Percentiles rank a stretch among this genome's conserved stretches.
phyloP scores from a whole-genome alignment of 2,888 invertebrate species.

The Catocala fraxini region DNA sequence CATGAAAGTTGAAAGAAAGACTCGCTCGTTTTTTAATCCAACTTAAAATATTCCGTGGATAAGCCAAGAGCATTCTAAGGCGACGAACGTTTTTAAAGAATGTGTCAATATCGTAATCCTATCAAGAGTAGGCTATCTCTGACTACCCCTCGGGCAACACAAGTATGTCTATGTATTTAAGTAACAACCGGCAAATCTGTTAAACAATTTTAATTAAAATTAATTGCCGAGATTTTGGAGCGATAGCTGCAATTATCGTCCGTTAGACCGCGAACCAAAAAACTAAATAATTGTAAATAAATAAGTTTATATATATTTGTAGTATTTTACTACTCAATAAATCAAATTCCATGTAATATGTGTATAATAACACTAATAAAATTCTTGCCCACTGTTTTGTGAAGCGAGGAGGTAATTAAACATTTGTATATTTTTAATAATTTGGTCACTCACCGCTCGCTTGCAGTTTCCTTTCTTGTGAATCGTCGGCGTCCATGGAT shows the following conservation, averaged over 20 bases:
- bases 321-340: slow-evolving; percentile 31
- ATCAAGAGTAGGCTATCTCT: too few relatives aligned
- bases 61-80: too few relatives aligned
- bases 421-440: slow-evolving; percentile 19
- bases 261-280: slow-evolving; percentile 6
- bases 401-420: slow-evolving; percentile 28
- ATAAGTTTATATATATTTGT: slow-evolving; percentile 17
- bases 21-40: too few relatives aligned
- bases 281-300: slow-evolving; percentile 12
- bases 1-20: too few relatives aligned
- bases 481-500: slow-evolving; percentile 80
- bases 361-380: slow-evolving; percentile 42
- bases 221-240: slow-evolving; percentile 10
- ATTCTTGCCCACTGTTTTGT: slow-evolving; percentile 34
- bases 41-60: too few relatives aligned
- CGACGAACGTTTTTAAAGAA: too few relatives aligned
- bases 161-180: too few relatives aligned
- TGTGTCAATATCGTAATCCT: too few relatives aligned
- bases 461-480: slow-evolving; percentile 82
- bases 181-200: too few relatives aligned
- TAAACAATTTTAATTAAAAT: neutral
- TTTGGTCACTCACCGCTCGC: slow-evolving; percentile 75
- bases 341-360: slow-evolving; percentile 35
- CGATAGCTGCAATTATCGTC: slow-evolving; percentile 42
- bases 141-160: too few relatives aligned